phyloP scores from a whole-genome alignment of 2,113 vertebrate species.

The Haemorhous mexicanus region DNA sequence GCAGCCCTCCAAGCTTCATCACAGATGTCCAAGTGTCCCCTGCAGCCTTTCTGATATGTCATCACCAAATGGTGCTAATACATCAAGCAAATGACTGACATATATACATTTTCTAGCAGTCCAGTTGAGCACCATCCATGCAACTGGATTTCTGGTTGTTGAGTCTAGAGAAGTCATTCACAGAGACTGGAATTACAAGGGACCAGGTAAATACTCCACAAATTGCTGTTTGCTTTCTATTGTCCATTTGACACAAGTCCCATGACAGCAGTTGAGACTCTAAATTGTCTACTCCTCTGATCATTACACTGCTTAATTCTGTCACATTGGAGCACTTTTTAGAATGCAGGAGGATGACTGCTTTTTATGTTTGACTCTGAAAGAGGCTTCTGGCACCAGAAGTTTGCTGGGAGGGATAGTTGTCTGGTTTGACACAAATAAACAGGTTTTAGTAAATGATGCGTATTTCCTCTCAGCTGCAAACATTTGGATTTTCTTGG shows the following conservation, averaged over 20 bases:
- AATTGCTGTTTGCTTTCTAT: neutral
- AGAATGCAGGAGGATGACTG: neutral
- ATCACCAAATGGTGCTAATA: neutral
- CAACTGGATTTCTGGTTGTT: neutral
- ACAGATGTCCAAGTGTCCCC: neutral
- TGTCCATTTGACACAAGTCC: neutral
- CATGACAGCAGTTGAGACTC: neutral
- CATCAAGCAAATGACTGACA: neutral
- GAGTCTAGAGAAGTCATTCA: neutral
- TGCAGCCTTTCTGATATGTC: neutral
- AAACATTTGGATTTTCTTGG: neutral
- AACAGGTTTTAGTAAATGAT: conserved; percentile 36
- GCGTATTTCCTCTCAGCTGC: conserved; percentile 11
- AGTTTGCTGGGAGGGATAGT: conserved; percentile 3
- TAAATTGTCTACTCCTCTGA: neutral
- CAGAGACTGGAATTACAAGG: neutral
- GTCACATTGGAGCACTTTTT: neutral
- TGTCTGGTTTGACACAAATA: conserved; percentile 38
- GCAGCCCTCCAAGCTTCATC: neutral
- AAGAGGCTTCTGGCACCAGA: neutral
- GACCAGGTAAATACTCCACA: neutral
- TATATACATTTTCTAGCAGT: neutral
- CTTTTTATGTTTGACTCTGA: neutral
- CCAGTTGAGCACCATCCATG: neutral
- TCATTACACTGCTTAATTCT: neutral